These are phyloP conservation scores for Zaprionus ghesquierei DNA, from an alignment of 1,140 invertebrate genomes.

Conservation along the genomic window DNA sequence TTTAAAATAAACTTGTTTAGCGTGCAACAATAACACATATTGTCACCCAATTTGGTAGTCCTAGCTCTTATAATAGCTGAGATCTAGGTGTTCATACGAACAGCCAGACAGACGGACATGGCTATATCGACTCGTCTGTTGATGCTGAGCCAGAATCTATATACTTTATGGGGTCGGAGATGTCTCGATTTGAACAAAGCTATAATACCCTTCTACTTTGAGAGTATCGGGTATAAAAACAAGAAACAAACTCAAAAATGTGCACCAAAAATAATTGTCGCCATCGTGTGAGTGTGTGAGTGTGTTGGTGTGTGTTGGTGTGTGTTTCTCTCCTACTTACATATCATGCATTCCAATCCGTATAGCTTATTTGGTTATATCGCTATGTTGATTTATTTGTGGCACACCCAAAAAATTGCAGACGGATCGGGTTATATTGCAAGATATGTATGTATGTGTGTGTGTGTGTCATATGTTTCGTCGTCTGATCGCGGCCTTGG, in stretches of 20 bases:
- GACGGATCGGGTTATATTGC: neutral
- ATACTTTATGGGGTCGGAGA: too few species aligned
- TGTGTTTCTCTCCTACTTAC: neutral
- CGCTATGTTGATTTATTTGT: slow-evolving; percentile 6
- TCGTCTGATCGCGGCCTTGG: slow-evolving; percentile 27
- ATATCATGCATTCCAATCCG: slow-evolving; percentile 18
- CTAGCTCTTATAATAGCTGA: too few species aligned
- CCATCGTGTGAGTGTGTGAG: neutral
- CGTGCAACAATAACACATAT: too few species aligned
- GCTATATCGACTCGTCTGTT: too few species aligned
- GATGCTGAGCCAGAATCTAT: too few species aligned
- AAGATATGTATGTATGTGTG: neutral
- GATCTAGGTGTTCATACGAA: too few species aligned
- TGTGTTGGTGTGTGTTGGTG: neutral
- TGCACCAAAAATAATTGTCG: slow-evolving; percentile 16
- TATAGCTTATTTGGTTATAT: neutral
- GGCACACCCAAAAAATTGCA: slow-evolving; percentile 28
- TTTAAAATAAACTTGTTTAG: too few species aligned
- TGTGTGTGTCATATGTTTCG: neutral
- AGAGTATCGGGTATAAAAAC: too few species aligned
- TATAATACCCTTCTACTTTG: too few species aligned
- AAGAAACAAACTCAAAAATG: slow-evolving; percentile 9
- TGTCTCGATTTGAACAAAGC: too few species aligned
- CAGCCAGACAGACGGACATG: too few species aligned
- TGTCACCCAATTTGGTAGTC: too few species aligned